These are phyloP conservation scores for Vicugna pacos DNA, from an alignment of 2,113 vertebrate genomes.

Conservation along the genomic window DNA sequence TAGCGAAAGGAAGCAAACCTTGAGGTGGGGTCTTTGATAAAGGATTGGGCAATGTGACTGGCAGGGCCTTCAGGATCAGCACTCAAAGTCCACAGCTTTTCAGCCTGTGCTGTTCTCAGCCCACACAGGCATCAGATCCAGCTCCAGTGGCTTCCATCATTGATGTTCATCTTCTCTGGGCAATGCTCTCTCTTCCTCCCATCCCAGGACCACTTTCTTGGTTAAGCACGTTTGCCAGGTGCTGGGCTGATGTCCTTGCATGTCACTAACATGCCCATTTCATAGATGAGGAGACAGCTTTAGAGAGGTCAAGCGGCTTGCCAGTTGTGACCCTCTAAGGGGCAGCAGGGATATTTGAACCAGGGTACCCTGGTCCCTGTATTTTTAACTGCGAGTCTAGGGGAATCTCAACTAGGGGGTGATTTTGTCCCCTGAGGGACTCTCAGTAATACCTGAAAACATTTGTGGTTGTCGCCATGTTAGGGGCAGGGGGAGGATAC, in stretches of 20 bases:
- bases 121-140: fast-evolving
- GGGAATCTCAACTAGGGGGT: fast-evolving
- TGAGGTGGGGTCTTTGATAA: neutral
- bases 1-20: neutral
- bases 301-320: neutral
- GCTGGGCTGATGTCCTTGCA: neutral
- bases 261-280: fast-evolving
- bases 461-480: neutral
- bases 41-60: neutral
- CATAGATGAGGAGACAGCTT: neutral
- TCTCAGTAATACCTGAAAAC: neutral
- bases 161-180: neutral
- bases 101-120: neutral
- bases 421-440: neutral
- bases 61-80: neutral
- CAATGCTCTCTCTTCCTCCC: fast-evolving
- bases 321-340: neutral
- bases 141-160: neutral
- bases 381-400: no score
- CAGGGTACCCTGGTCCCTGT: neutral
- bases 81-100: neutral
- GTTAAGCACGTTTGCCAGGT: neutral
- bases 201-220: neutral
- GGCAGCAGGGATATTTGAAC: neutral
- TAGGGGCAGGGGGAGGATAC: neutral